Evolutionary conservation across 2,888 invertebrate species (phyloP).

Genomic region (Fragum sueziense): DNA sequence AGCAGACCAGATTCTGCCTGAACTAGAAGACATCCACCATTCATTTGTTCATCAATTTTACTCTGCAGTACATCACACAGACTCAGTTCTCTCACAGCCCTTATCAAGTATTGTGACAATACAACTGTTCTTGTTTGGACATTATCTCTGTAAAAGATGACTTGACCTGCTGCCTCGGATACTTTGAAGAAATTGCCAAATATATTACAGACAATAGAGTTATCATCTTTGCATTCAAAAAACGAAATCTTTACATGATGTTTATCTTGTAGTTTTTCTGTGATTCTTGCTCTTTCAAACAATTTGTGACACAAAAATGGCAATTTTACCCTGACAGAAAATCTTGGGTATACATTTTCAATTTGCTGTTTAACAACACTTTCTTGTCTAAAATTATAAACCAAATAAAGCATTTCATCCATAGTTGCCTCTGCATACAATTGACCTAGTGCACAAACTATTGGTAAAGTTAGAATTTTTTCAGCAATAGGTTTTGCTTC

Average conservation of each 20-base stretch:
- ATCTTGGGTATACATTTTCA: background rate
- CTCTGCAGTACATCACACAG: background rate
- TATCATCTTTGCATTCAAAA: background rate
- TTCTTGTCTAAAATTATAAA: background rate
- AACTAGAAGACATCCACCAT: background rate
- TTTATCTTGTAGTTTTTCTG: background rate
- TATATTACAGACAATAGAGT: background rate
- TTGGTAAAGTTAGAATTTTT: background rate
- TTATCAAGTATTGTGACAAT: background rate
- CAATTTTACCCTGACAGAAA: background rate
- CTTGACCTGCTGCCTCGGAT: background rate
- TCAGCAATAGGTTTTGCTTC: background rate
- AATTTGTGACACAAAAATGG: background rate
- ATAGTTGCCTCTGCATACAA: background rate
- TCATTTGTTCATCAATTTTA: background rate
- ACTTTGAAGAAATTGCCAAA: background rate
- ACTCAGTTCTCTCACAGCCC: background rate
- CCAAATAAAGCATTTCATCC: background rate
- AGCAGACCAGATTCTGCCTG: background rate
- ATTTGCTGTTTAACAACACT: background rate
- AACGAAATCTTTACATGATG: background rate
- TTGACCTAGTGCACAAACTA: background rate
- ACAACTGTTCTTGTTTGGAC: background rate
- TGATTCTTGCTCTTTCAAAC: background rate
- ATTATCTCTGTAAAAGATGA: background rate